Percentiles rank a stretch among this genome's conserved stretches.
phyloP scores from a whole-genome alignment of 2,797 vertebrate genomes.

The Rhynchonycteris naso region DNA sequence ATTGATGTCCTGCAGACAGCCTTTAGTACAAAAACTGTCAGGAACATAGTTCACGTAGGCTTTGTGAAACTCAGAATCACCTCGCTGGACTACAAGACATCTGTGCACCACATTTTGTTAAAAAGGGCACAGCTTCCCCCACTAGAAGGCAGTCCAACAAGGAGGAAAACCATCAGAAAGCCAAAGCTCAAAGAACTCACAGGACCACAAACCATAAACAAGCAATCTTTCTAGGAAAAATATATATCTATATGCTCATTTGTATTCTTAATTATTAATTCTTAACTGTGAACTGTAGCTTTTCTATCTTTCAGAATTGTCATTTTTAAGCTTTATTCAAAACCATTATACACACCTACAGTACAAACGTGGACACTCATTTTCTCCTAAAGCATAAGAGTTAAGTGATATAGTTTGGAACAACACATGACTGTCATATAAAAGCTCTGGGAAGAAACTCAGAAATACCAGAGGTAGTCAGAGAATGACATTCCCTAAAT shows the following conservation, averaged over 20 bases:
- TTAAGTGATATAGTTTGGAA: not conserved
- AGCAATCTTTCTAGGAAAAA: not conserved
- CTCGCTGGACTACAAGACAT: not conserved
- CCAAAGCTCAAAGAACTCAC: not conserved
- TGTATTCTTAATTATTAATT: not conserved
- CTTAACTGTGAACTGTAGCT: not conserved
- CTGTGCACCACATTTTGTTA: not conserved
- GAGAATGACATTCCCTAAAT: not conserved
- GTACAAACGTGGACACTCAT: not conserved
- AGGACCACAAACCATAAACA: not conserved
- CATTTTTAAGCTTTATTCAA: constrained; percentile 33
- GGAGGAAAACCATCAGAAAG: not conserved
- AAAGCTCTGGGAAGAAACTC: constrained; percentile 38
- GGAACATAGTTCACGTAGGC: not conserved
- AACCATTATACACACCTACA: not conserved
- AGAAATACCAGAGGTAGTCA: not conserved
- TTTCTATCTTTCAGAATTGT: constrained; percentile 3
- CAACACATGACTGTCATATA: not conserved
- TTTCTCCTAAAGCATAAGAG: not conserved
- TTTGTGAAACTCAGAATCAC: not conserved
- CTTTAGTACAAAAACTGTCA: not conserved
- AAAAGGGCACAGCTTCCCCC: not conserved
- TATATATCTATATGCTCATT: not conserved
- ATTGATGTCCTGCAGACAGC: not conserved
- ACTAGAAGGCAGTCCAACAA: not conserved